Percentiles rank a stretch among this genome's conserved stretches.
Evolutionary conservation across 2,888 invertebrate genomes (phyloP).

Genomic region (Thereva nobilitata): DNA sequence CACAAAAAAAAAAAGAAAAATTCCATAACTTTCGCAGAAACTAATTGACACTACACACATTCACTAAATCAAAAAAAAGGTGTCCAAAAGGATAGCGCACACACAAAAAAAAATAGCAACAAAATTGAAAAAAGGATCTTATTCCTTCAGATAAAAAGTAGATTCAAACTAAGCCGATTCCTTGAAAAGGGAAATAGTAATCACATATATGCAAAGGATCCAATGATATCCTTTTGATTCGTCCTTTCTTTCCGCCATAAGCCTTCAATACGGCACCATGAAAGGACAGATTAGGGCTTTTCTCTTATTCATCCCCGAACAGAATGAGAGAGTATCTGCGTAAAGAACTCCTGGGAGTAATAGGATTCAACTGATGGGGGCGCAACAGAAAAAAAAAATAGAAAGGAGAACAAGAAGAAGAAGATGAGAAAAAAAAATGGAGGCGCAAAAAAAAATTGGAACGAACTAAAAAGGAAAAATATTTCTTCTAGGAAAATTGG

Average conservation of each 20-base stretch:
- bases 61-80: too few relatives aligned
- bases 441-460: not conserved
- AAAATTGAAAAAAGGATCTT: conserved; percentile 8
- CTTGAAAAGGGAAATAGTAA: conserved; percentile 30
- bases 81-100: too few relatives aligned
- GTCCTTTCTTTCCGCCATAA: conserved; percentile 35
- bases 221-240: conserved; percentile 39
- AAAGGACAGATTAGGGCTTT: conserved; percentile 41
- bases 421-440: conserved; percentile 17
- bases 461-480: not conserved
- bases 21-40: too few relatives aligned
- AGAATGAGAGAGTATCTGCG: conserved; percentile 27
- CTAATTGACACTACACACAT: too few relatives aligned
- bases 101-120: not conserved
- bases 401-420: conserved; percentile 11
- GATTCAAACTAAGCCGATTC: conserved; percentile 9
- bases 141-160: conserved; percentile 27
- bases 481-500: conserved; percentile 27
- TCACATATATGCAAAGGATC: conserved; percentile 39
- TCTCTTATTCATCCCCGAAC: conserved; percentile 38
- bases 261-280: conserved; percentile 32
- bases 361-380: conserved; percentile 36
- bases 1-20: too few relatives aligned
- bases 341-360: conserved; percentile 31
- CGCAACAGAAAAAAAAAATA: conserved; percentile 5